phyloP scores from a whole-genome alignment of 1,140 invertebrate genomes.

The Procambarus virginalis region DNA sequence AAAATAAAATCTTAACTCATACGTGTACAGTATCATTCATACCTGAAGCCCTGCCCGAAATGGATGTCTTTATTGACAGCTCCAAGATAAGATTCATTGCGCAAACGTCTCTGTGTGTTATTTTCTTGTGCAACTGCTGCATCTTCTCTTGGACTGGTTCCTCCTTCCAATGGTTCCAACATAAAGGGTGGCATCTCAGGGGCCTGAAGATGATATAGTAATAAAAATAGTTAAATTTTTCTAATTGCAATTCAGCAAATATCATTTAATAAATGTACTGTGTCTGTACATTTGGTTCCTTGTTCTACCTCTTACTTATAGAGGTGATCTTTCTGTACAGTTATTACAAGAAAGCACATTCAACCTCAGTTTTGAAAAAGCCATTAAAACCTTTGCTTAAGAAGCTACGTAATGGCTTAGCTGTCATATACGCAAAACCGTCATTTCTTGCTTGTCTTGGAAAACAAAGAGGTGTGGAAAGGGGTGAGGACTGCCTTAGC shows the following conservation, averaged over 20 bases:
- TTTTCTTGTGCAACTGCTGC: constrained; percentile 73
- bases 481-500: no score
- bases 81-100: constrained; percentile 69
- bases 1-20: no score
- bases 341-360: not conserved
- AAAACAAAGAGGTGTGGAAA: no score
- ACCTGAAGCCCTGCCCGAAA: constrained; percentile 85
- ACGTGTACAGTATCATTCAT: not conserved
- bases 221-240: not conserved
- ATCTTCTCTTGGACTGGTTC: constrained; percentile 41
- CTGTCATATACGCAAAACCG: no score
- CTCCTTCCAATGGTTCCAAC: constrained; percentile 82
- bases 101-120: constrained; percentile 39
- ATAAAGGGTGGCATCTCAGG: constrained; percentile 89
- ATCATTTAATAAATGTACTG: not conserved
- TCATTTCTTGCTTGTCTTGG: no score
- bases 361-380: no score
- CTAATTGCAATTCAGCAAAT: not conserved
- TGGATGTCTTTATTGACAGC: constrained; percentile 83
- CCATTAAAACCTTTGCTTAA: no score
- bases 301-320: not conserved
- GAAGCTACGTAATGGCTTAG: no score
- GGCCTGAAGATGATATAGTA: constrained; percentile 72
- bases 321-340: not conserved
- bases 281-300: not conserved